These are phyloP conservation scores for Sebastes itinus DNA, from an alignment of 2,797 vertebrate species.

Conservation along the genomic window DNA sequence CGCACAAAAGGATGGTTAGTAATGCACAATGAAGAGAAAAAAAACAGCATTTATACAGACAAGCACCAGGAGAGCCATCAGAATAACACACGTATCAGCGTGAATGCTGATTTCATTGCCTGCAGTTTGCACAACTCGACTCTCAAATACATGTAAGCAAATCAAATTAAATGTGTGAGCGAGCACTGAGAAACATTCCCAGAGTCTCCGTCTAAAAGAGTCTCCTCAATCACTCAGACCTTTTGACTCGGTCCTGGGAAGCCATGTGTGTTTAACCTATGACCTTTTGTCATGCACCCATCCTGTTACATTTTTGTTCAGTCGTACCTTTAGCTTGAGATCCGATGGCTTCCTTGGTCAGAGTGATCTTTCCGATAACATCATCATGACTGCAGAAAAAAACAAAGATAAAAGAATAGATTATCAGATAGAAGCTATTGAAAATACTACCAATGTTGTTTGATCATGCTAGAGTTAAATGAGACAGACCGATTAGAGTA, in stretches of 20 bases:
- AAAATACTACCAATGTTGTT: constrained; percentile 1
- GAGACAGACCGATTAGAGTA: background rate
- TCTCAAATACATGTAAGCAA: background rate
- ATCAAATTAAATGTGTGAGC: constrained; percentile 26
- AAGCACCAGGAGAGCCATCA: background rate
- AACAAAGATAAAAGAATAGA: constrained; percentile 7
- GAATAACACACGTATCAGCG: background rate
- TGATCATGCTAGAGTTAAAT: constrained; percentile 1
- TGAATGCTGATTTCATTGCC: background rate
- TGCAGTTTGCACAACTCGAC: background rate
- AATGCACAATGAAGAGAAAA: background rate
- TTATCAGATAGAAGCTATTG: background rate
- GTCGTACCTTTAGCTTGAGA: constrained; percentile 86
- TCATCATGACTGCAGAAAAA: constrained; percentile 86
- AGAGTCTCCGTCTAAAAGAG: constrained; percentile 46
- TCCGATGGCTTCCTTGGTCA: constrained; percentile 87
- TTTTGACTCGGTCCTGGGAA: constrained; percentile 41
- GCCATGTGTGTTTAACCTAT: constrained; percentile 62
- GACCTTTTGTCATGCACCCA: constrained; percentile 24
- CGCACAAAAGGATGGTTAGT: constrained; percentile 16
- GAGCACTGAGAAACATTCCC: constrained; percentile 53
- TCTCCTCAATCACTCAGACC: constrained; percentile 34
- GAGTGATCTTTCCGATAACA: constrained; percentile 91
- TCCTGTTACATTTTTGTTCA: constrained; percentile 9
- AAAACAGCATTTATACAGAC: background rate